phyloP scores from a whole-genome alignment of 2,797 vertebrate genomes.

The Onychomys arenicola region DNA sequence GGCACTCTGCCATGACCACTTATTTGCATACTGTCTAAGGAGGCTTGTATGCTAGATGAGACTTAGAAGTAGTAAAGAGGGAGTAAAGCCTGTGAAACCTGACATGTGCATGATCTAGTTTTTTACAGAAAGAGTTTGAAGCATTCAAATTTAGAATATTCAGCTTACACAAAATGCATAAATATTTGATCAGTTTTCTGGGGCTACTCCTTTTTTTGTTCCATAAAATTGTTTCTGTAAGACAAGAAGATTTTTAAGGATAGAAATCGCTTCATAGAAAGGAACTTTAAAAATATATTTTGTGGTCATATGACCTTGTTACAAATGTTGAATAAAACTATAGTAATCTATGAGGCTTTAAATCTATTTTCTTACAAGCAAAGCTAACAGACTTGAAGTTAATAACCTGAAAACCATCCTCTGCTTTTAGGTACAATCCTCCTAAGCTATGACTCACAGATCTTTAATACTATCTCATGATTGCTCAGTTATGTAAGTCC shows the following conservation, averaged over 20 bases:
- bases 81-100: not conserved
- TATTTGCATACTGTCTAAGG: slow-evolving; percentile 4
- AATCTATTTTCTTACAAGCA: not conserved
- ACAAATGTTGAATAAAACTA: not conserved
- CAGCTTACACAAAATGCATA: not conserved
- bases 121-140: not conserved
- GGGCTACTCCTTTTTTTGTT: not conserved
- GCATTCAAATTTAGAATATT: not conserved
- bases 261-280: slow-evolving; percentile 33
- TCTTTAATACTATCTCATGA: not conserved
- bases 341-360: not conserved
- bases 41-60: not conserved
- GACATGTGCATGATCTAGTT: not conserved
- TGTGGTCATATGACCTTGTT: not conserved
- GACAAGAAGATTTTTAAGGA: not conserved
- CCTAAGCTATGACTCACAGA: not conserved
- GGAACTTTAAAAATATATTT: not conserved
- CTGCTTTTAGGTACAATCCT: not conserved
- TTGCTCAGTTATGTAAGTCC: not conserved
- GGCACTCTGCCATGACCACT: not conserved
- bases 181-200: not conserved
- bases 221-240: not conserved
- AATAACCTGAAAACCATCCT: not conserved
- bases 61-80: not conserved
- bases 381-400: not conserved